Evolutionary conservation across 2,797 vertebrate species (phyloP), one percentile per base, ranked within the genome.

Genomic region (Enteromius thamalakanensis): DNA sequence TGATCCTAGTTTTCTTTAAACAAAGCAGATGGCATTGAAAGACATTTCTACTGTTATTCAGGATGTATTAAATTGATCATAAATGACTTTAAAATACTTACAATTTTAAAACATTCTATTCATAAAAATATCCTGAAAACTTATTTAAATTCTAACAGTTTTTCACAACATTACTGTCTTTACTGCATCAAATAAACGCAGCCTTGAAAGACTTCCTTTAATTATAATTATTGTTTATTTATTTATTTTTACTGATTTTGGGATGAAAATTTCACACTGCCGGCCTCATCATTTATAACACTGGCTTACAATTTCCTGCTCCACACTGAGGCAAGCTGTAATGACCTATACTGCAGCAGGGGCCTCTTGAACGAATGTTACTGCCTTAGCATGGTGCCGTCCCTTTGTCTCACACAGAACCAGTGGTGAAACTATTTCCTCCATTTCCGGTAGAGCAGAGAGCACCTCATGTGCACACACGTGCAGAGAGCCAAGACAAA

Each of bases 401-500:
- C 49, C 47, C 81, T 81, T 79, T 88, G 87, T 88, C 64, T 45
- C 6, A 78, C 42, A 81, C 34, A 80, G 34, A 53, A 76, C 29
- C 65, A 64, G 76, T 68, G 47, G 79, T 80, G 58, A 77, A 86
- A 84, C 84, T 80, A 86, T 87, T 87, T 88, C 86, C 80, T 78
- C 80, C 84, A 80, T 84, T 87, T 88, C 82, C 82, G 34, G 60
- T 49, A 53, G 70, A 68, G 62, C 79, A 82, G 67, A 37, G 32
- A 79, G 79, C 64, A 80, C 58, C 82, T 80, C 86, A 84, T 79
- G 80, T 78, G 67, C 78, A 42, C 76, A 80, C 86, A 87, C 17
- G 45, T 84, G 82, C 78, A 82, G 47, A 32, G 21, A 76, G 84
- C 81, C 81, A 87, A 87, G 68, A 82, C 58, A 84, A 84, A 85